Percentiles rank a stretch among this genome's conserved stretches.
Evolutionary conservation across 1,140 invertebrate genomes (phyloP).

Genomic region (Aleiodes sp.): DNA sequence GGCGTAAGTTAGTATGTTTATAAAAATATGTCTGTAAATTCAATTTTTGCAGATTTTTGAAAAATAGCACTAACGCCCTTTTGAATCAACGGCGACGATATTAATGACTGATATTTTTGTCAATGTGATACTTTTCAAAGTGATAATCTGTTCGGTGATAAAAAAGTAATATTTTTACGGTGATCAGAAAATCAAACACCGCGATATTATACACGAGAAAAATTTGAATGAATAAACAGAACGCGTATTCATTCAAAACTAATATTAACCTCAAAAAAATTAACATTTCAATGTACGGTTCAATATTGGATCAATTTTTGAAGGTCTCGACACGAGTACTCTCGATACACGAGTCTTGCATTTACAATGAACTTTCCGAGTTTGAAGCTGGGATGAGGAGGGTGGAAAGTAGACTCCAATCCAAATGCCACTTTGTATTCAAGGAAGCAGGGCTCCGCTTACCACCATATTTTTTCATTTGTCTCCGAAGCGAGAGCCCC

Average conservation of each 20-base stretch:
- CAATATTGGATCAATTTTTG: slow-evolving; percentile 13
- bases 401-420: background rate
- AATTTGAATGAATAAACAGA: background rate
- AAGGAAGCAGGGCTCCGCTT: background rate
- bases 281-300: background rate
- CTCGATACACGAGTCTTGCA: slow-evolving; percentile 1
- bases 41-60: too few species aligned
- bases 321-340: slow-evolving; percentile 6
- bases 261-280: background rate
- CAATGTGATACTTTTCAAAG: too few species aligned
- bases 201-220: background rate
- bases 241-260: background rate
- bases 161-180: too few species aligned
- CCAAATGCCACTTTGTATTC: slow-evolving; percentile 14
- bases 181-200: too few species aligned
- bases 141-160: too few species aligned
- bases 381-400: background rate
- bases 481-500: background rate
- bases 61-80: too few species aligned
- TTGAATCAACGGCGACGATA: too few species aligned
- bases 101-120: too few species aligned
- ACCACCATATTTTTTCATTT: slow-evolving; percentile 32
- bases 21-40: too few species aligned
- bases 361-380: slow-evolving; percentile 4
- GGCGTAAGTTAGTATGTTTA: too few species aligned